Evolutionary conservation across 2,113 vertebrate species (phyloP).

Genomic region (Irena cyanogastra): DNA sequence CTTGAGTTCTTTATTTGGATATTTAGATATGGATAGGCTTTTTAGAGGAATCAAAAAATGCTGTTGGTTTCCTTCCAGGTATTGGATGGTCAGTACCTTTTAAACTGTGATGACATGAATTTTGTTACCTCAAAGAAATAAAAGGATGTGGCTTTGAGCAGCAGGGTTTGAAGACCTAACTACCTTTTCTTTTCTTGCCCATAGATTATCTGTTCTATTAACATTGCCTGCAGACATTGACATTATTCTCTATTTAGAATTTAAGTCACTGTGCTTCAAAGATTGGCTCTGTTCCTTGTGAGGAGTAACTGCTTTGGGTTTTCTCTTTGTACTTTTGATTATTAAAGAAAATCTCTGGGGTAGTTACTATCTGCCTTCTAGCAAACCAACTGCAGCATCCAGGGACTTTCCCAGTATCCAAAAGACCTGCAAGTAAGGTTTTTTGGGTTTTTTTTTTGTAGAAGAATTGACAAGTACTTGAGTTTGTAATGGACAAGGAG

Average conservation of each 20-base stretch:
- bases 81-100: background rate
- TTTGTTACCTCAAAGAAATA: background rate
- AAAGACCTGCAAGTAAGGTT: fast-evolving
- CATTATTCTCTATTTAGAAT: background rate
- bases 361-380: background rate
- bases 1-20: background rate
- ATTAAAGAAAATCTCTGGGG: background rate
- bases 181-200: background rate
- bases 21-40: background rate
- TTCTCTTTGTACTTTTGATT: background rate
- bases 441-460: background rate
- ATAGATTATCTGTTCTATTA: background rate
- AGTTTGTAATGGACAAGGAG: fast-evolving
- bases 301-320: background rate
- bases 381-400: background rate
- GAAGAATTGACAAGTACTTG: background rate
- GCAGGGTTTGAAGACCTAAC: background rate
- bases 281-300: background rate
- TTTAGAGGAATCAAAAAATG: background rate
- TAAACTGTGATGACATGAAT: background rate
- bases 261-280: background rate
- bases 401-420: background rate
- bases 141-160: background rate
- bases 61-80: background rate
- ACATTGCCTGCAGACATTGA: background rate